Evolutionary conservation across 2,888 invertebrate species (phyloP), one percentile per base, ranked within the genome.

Genomic region (Agapostemon virescens): DNA sequence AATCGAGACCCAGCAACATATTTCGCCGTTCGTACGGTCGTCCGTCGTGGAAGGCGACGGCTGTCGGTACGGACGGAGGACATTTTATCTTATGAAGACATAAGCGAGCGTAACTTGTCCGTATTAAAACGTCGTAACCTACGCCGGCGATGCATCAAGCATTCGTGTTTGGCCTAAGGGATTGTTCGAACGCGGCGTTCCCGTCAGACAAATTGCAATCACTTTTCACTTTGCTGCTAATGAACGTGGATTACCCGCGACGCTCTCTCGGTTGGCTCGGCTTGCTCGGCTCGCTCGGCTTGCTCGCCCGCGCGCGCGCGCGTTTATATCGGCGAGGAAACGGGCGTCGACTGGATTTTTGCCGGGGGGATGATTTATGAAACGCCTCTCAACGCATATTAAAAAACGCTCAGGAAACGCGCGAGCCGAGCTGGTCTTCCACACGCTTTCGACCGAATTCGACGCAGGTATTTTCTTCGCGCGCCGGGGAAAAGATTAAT

Each of bases 91-190:
- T 79, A 86, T 85, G 86, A 86, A 86, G 86, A 86, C 83, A 79
- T 84, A 83, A 81, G 83, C 79, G 81, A 81, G 85, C 84, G 81
- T 75, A 75, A 83, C 84, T 83, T 76, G 84, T 77, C 77, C 84
- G 81, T 83, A 88, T 88, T 87, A 87, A 88, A 86, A 85, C 80
- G 83, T 87, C 85, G 79, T 86, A 86, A 86, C 71, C 76, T 67
- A 64, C 66, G 84, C 38, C 68, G 69, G 64, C 77, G 86, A 86
- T 86, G 79, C 81, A 85, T 85, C 86, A 77, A 73, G 68, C 74
- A 68, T 71, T 68, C 76, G 71, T 74, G 82, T 67, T 58, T 74
- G 63, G 77, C 82, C 85, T 58, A 76, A 84, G 85, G 85, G 85
- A 84, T 84, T 77, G 79, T 74, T 73, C 71, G 82, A 79, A 75